A percentile compares a stretch with the other conserved stretches of the same genome.
These are phyloP conservation scores for Cinclus mexicanus DNA, from an alignment of 2,113 vertebrate genomes.

Conservation along the genomic window DNA sequence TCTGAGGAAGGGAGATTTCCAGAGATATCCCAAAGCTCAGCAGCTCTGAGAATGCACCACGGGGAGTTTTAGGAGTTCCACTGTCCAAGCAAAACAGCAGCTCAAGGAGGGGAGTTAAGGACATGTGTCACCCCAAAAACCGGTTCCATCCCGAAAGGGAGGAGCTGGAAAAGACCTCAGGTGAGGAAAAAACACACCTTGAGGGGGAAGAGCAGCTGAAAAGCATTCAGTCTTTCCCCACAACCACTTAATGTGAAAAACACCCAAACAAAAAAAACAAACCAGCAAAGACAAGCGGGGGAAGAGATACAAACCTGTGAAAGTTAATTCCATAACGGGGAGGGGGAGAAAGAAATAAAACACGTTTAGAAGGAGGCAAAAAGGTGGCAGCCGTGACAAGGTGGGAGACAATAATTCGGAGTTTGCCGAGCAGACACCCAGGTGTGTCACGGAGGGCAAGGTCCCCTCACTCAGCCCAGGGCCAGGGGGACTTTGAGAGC, in stretches of 20 bases:
- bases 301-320: neutral
- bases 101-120: too few species aligned
- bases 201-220: neutral
- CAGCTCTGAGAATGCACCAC: neutral
- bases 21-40: neutral
- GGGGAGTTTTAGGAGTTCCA: neutral
- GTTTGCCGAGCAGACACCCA: neutral
- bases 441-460: too few species aligned
- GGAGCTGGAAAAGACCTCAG: neutral
- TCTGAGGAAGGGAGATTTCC: neutral
- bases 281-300: accelerated
- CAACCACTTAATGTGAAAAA: neutral
- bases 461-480: too few species aligned
- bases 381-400: neutral
- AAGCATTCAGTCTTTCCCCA: accelerated
- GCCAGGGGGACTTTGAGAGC: too few species aligned
- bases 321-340: neutral
- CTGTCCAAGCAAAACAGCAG: neutral
- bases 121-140: neutral
- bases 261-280: neutral
- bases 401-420: neutral
- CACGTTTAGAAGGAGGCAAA: neutral
- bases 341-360: neutral
- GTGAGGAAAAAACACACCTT: neutral
- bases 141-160: neutral